phyloP scores from a whole-genome alignment of 92 coral and sea anemone genomes.

The Micromussa lordhowensis region DNA sequence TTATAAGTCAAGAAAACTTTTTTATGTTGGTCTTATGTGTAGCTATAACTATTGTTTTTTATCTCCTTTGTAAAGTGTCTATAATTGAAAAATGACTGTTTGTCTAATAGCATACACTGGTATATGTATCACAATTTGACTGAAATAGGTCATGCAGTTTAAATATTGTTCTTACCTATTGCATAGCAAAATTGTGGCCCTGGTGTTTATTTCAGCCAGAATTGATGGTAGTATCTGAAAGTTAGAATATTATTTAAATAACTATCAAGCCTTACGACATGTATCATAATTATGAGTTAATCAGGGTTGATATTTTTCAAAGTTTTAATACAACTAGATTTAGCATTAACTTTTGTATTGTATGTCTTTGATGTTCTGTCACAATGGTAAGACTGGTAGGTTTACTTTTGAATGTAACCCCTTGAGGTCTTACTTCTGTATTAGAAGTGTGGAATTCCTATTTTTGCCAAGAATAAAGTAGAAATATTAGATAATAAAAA shows the following conservation, averaged over 20 bases:
- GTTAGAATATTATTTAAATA: background rate
- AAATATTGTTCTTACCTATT: background rate
- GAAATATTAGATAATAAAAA: background rate
- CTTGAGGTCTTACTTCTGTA: background rate
- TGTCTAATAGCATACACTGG: background rate
- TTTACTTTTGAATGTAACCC: background rate
- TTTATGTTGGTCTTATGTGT: background rate
- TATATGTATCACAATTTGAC: background rate
- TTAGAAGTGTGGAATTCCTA: background rate
- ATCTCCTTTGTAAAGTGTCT: too few relatives aligned
- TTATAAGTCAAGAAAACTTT: background rate
- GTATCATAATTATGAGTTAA: background rate
- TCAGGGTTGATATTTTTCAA: too few relatives aligned
- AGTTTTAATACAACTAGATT: background rate
- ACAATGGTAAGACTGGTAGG: background rate
- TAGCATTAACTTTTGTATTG: background rate
- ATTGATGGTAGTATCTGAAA: background rate
- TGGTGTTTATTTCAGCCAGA: background rate
- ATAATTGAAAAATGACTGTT: background rate
- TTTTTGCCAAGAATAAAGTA: background rate
- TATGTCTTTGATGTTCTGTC: background rate
- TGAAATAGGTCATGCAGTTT: background rate
- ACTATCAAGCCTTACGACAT: background rate
- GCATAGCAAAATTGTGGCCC: background rate
- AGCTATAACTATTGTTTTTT: too few relatives aligned